These are phyloP conservation scores for Pachycephala philippinensis DNA, from an alignment of 2,113 vertebrate genomes.

Conservation along the genomic window DNA sequence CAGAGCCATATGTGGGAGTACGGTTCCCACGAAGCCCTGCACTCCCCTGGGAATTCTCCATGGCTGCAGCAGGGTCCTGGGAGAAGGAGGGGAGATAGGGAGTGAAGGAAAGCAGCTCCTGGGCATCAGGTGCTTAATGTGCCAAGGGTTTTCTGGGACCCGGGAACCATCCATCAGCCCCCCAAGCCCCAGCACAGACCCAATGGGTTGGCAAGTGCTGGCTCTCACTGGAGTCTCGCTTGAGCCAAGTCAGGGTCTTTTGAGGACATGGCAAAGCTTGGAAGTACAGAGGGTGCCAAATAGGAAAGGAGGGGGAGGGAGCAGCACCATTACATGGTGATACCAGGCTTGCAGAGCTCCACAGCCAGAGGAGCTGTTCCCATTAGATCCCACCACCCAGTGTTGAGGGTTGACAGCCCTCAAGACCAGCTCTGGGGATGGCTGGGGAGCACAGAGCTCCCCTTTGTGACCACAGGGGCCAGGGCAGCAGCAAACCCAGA, in stretches of 20 bases:
- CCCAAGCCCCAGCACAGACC: neutral
- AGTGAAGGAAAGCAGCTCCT: neutral
- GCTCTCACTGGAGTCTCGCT: neutral
- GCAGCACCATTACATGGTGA: neutral
- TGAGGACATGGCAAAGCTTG: neutral
- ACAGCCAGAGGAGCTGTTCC: neutral
- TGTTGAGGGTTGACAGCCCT: neutral
- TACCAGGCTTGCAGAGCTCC: neutral
- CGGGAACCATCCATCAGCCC: neutral
- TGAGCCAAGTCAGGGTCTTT: neutral
- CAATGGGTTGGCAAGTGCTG: fast-evolving
- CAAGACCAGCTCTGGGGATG: neutral
- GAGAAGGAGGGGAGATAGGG: neutral
- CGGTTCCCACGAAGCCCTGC: neutral
- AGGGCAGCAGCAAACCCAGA: neutral
- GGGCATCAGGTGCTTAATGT: neutral
- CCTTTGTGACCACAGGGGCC: neutral
- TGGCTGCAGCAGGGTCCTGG: neutral
- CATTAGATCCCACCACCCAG: neutral
- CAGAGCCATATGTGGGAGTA: neutral
- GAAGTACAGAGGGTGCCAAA: neutral
- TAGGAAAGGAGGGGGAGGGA: neutral
- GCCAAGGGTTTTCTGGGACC: neutral
- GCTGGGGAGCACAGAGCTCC: neutral
- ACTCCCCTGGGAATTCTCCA: neutral